phyloP scores from a whole-genome alignment of 2,113 vertebrate genomes.

The Paratilapia polleni region DNA sequence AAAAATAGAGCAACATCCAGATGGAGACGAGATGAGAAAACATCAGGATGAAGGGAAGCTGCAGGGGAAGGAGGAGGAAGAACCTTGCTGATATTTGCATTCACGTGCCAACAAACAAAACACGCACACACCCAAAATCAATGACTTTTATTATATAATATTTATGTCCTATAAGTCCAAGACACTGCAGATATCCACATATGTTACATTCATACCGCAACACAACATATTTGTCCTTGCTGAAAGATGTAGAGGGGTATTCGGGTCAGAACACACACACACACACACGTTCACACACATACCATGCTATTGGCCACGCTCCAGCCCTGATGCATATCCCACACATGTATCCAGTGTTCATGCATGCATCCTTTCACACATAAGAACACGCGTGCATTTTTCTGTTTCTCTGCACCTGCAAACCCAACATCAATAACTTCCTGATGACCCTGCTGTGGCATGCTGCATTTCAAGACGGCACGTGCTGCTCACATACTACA shows the following conservation, averaged over 20 bases:
- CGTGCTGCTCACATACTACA: slow-evolving; percentile 41
- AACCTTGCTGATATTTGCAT: slow-evolving; percentile 19
- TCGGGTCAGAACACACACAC: not conserved
- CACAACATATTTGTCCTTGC: not conserved
- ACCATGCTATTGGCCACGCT: not conserved
- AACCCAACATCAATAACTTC: not conserved
- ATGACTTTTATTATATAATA: not conserved
- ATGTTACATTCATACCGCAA: not conserved
- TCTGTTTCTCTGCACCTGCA: slow-evolving; percentile 5
- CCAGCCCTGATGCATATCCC: not conserved
- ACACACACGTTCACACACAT: not conserved
- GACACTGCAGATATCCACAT: not conserved
- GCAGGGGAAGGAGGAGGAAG: slow-evolving; percentile 21
- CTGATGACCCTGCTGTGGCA: slow-evolving; percentile 9
- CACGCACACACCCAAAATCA: not conserved
- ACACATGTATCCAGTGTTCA: not conserved
- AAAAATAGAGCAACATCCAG: slow-evolving; percentile 69
- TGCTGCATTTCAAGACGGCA: slow-evolving; percentile 39
- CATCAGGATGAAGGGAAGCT: slow-evolving; percentile 39
- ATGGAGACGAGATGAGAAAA: slow-evolving; percentile 55
- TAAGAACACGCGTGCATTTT: not conserved
- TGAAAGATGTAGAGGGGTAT: not conserved
- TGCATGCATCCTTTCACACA: not conserved
- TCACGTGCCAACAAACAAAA: slow-evolving; percentile 26
- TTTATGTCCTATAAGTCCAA: slow-evolving; percentile 2